phyloP scores from a whole-genome alignment of 1,140 invertebrate species.

The Anoplolepis gracilipes region DNA sequence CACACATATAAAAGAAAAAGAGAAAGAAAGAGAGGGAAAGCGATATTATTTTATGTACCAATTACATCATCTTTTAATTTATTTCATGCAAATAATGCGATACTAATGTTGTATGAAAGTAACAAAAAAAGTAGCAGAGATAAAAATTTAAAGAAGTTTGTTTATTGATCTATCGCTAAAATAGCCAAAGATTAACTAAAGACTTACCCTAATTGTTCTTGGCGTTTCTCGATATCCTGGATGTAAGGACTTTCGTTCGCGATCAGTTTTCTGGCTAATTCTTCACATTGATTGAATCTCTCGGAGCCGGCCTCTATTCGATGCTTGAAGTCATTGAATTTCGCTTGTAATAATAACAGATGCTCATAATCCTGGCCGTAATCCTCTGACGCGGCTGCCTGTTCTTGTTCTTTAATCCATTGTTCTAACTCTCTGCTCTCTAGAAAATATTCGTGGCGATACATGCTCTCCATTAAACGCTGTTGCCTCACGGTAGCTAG shows the following conservation, averaged over 20 bases:
- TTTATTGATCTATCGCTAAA: neutral
- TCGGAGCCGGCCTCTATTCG: conserved; percentile 96
- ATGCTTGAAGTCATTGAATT: conserved; percentile 98
- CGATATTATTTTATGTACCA: neutral
- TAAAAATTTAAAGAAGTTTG: neutral
- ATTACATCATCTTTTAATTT: conserved; percentile 25
- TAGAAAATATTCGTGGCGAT: conserved; percentile 96
- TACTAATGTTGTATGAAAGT: neutral
- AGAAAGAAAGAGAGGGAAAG: conserved; percentile 10
- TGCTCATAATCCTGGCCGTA: conserved; percentile 99
- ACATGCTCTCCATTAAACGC: conserved; percentile 95
- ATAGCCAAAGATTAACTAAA: too few relatives aligned
- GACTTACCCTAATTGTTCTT: conserved; percentile 94
- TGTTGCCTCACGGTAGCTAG: conserved; percentile 92
- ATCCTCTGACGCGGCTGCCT: conserved; percentile 96
- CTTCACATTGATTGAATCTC: conserved; percentile 96
- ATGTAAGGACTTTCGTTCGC: conserved; percentile 95
- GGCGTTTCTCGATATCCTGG: conserved; percentile 94
- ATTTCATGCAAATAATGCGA: conserved; percentile 4
- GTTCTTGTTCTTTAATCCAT: conserved; percentile 98
- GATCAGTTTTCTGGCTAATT: conserved; percentile 95
- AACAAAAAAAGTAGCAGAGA: neutral
- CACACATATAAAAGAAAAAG: too few relatives aligned
- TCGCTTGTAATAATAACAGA: conserved; percentile 93
- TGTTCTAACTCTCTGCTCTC: conserved; percentile 96